Conservation (phyloP, 2,113 vertebrate genomes). For the Larimichthys polyactis region DNA sequence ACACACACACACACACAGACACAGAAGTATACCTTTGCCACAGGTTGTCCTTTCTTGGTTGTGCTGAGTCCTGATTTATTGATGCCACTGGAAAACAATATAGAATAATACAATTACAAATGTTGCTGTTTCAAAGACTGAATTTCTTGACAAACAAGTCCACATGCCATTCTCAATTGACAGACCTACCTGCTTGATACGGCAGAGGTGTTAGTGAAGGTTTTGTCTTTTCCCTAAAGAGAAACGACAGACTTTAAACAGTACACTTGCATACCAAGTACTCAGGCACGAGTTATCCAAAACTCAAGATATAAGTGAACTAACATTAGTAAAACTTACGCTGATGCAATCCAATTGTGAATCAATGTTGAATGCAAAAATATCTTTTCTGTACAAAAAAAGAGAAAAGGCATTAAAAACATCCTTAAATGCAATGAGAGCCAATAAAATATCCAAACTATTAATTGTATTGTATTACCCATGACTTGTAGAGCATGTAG, state of each 20-base stretch:
- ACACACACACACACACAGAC: neutral
- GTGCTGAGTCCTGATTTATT: slow-evolving; percentile 41
- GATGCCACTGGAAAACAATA: slow-evolving; percentile 52
- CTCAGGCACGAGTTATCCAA: neutral
- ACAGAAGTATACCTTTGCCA: slow-evolving; percentile 58
- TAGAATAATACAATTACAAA: slow-evolving; percentile 1
- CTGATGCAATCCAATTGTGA: slow-evolving; percentile 26
- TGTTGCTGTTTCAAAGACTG: neutral
- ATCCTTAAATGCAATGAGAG: neutral
- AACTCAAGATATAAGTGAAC: neutral
- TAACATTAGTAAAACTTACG: slow-evolving; percentile 62
- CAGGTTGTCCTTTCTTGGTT: slow-evolving; percentile 53
- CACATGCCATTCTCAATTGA: neutral
- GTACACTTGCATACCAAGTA: neutral
- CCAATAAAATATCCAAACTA: neutral
- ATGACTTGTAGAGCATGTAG: slow-evolving; percentile 15
- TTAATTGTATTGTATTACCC: slow-evolving; percentile 56
- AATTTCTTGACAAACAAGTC: neutral
- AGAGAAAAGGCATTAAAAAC: slow-evolving; percentile 25
- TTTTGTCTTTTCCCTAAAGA: slow-evolving; percentile 61
- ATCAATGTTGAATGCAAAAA: slow-evolving; percentile 75
- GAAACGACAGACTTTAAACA: slow-evolving; percentile 21
- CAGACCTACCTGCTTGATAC: slow-evolving; percentile 70
- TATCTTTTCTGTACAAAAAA: slow-evolving; percentile 68
- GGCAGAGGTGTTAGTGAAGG: slow-evolving; percentile 37